These are phyloP conservation scores for Sarcoramphus papa DNA, from an alignment of 2,797 vertebrate species.

Conservation along the genomic window DNA sequence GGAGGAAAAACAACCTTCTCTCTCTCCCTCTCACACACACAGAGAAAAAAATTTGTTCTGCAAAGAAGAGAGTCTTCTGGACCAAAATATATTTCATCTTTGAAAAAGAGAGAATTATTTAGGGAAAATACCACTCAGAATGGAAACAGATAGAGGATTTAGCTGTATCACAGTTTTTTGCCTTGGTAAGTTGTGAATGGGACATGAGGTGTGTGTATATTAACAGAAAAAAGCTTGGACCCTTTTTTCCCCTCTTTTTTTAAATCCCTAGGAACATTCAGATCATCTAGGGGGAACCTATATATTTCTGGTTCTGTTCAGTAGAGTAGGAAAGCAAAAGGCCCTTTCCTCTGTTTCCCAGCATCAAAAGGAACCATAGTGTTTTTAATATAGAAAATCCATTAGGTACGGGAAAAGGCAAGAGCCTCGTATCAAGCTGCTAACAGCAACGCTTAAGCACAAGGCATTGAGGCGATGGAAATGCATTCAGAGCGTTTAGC, in stretches of 20 bases:
- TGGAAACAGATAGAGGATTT: neutral
- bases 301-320: neutral
- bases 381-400: slow-evolving; percentile 16
- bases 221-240: neutral
- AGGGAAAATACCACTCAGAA: neutral
- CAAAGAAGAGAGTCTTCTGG: neutral
- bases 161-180: neutral
- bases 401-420: neutral
- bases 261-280: neutral
- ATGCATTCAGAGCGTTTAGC: slow-evolving; percentile 85
- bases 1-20: neutral
- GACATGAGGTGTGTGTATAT: neutral
- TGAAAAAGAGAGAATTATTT: neutral
- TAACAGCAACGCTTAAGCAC: slow-evolving; percentile 63
- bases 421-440: slow-evolving; percentile 20
- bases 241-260: neutral
- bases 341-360: neutral
- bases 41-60: neutral
- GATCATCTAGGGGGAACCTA: neutral
- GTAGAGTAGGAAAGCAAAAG: neutral
- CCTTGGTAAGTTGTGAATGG: neutral
- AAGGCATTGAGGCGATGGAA: slow-evolving; percentile 77
- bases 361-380: neutral
- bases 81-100: neutral
- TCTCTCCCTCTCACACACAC: neutral